These are phyloP conservation scores for Salvelinus sp. DNA, from an alignment of 2,113 vertebrate genomes.

Conservation along the genomic window DNA sequence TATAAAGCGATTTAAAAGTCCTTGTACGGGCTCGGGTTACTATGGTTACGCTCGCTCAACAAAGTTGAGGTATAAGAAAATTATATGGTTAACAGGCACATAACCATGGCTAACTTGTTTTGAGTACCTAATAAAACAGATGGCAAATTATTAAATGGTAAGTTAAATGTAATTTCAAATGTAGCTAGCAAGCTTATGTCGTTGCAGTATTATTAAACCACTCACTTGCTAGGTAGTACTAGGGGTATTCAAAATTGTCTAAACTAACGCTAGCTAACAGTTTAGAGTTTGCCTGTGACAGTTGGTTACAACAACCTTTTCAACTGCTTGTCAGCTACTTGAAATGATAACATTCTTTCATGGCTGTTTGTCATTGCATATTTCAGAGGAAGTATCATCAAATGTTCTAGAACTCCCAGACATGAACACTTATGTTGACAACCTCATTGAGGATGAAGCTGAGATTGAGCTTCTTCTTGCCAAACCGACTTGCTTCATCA, in stretches of 20 bases:
- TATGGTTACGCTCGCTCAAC: constrained; percentile 14
- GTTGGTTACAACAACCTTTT: no score
- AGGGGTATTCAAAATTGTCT: no score
- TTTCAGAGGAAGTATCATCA: no score
- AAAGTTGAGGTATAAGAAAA: neutral
- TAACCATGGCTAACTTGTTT: no score
- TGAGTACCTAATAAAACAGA: neutral
- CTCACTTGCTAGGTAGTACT: no score
- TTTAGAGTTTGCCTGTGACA: no score
- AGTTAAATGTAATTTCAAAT: no score
- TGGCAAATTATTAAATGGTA: neutral
- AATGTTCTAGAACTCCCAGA: neutral
- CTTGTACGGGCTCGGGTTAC: neutral
- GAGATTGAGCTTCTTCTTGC: constrained; percentile 78
- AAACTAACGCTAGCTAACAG: no score
- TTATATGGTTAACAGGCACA: neutral
- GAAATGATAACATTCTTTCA: neutral
- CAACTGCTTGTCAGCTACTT: neutral
- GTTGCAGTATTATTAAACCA: neutral
- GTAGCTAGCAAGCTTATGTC: neutral
- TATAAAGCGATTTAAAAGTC: constrained; percentile 18
- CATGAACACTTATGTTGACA: constrained; percentile 69
- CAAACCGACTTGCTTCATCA: constrained; percentile 85
- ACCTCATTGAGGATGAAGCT: constrained; percentile 84
- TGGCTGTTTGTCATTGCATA: neutral